Evolutionary conservation across 2,113 vertebrate species (phyloP), one percentile per base, ranked within the genome.

Genomic region (Aramus guarauna): DNA sequence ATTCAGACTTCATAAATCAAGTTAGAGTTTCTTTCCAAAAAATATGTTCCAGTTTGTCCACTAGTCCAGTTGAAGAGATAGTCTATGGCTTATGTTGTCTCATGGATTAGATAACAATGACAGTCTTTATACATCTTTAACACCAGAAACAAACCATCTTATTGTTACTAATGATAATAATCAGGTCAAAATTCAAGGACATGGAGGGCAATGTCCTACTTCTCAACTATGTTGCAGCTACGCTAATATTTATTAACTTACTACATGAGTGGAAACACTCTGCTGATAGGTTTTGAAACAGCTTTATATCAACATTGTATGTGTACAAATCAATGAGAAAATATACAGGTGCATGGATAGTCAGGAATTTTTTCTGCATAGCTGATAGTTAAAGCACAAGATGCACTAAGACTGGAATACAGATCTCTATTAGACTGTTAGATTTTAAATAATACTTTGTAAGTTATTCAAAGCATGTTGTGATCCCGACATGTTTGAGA

Each of bases 381-480:
- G 23, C 24, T 95, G 78, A 83, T 63, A 52, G 32, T 77, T 52
- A 87, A 30, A 67, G 36, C 36, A 78, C 9, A 45, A 72, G 58
- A 34, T 3, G 18, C 22, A 76, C 9, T 24, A 64, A 66, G n/a
- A 55, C 12, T 34, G 36, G n/a, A 90, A 18, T 24, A 14, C 53
- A 75, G 53, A 58, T 76, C 30, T 71, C 85, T n/a, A 36, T 36
- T 37, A 74, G 50, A 79, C 43, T 74, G 68, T 52, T 53, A 62
- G 66, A 64, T 89, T 92, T 78, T 83, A 85, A 64, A 90, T 91
- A 36, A 90, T 72, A 56, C n/a, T 85, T 58, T 27, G 26, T 95
- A 88, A 77, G 53, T 80, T 94, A 93, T 96, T 95, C 89, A 94
- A 96, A 96, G 76, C 37, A 86, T 67, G 91, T 92, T 88, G 62